Evolutionary conservation across 2,113 vertebrate genomes (phyloP).

Genomic region (Tyrannus savana): DNA sequence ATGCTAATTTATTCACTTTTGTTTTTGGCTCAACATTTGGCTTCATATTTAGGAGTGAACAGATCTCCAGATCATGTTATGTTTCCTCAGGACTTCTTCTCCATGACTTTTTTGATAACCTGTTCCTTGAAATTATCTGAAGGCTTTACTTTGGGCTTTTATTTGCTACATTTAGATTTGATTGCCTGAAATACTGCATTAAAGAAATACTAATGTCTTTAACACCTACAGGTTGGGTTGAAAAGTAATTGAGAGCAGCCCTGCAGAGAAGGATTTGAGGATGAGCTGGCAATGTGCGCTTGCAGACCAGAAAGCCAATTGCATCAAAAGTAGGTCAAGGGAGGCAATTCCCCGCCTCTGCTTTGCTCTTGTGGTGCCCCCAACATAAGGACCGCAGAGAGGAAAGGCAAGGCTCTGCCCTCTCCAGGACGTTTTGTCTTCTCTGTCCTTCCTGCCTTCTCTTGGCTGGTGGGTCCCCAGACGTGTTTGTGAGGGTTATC

Average conservation of each 20-base stretch:
- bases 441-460: too few species aligned
- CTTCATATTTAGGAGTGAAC: neutral
- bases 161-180: neutral
- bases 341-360: neutral
- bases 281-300: neutral
- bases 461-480: too few species aligned
- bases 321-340: neutral
- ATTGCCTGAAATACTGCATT: neutral
- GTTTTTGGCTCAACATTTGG: neutral
- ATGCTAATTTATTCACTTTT: neutral
- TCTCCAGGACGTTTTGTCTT: too few species aligned
- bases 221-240: neutral
- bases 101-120: neutral
- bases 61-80: neutral
- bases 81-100: neutral
- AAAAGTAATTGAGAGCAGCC: neutral
- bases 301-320: fast-evolving
- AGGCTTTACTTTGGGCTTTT: neutral
- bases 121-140: neutral
- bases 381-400: too few species aligned
- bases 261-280: neutral
- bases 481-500: too few species aligned
- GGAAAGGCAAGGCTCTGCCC: too few species aligned
- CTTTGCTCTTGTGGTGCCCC: neutral
- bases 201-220: neutral